These are phyloP conservation scores for Scaptomyza cyrtandrae DNA, from an alignment of 2,888 invertebrate species.

Conservation along the genomic window DNA sequence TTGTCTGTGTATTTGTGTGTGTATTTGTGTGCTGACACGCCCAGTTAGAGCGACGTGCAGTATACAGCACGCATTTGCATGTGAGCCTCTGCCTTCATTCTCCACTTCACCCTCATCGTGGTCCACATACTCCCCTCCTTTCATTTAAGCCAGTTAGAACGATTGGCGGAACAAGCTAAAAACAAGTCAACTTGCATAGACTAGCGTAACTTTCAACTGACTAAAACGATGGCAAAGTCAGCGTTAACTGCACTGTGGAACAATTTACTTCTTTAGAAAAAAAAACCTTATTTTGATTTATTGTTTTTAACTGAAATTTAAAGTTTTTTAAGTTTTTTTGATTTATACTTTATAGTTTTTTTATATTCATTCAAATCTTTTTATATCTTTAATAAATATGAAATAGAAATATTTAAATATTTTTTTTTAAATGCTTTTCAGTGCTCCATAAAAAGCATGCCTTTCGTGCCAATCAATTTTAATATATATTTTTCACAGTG, in stretches of 20 bases:
- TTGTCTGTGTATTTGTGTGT: not conserved
- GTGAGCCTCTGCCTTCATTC: conserved; percentile 3
- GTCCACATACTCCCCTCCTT: not conserved
- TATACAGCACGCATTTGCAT: conserved; percentile 61
- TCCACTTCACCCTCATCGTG: not conserved
- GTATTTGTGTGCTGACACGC: conserved; percentile 42
- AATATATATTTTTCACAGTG: conserved; percentile 14
- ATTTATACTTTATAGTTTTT: no score
- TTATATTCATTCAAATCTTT: no score
- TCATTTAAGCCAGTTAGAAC: conserved; percentile 38
- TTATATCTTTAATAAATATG: no score
- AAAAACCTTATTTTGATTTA: no score
- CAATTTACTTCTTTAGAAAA: no score
- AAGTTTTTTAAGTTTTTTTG: no score
- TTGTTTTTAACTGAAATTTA: no score
- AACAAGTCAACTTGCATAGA: conserved; percentile 65
- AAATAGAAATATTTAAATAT: no score
- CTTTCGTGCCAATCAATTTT: not conserved
- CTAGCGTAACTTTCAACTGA: conserved; percentile 38
- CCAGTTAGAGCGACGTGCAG: conserved; percentile 24
- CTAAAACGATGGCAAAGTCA: conserved; percentile 31
- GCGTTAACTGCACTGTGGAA: conserved; percentile 27
- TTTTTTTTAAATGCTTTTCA: no score
- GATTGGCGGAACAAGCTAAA: conserved; percentile 59
- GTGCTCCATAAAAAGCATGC: no score